Evolutionary conservation across 2,888 invertebrate species (phyloP).

Genomic region (Agrochola litura): DNA sequence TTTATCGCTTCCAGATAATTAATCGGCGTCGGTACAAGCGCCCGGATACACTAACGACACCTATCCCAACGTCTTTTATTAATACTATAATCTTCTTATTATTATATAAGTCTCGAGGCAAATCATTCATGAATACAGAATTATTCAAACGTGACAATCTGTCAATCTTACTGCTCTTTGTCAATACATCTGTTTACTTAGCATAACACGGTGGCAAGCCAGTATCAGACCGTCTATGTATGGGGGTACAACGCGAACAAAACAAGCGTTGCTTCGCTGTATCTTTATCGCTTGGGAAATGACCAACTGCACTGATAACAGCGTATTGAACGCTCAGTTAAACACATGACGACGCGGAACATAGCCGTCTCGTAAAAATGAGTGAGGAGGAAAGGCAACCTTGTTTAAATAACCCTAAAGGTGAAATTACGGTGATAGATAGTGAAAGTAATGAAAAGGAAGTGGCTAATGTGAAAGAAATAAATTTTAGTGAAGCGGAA

Average conservation of each 20-base stretch:
- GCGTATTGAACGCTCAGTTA: slow-evolving; percentile 65
- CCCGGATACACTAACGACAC: neutral
- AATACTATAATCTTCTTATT: neutral
- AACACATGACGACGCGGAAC: slow-evolving; percentile 37
- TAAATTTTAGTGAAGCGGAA: slow-evolving; percentile 43
- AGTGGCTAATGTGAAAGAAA: slow-evolving; percentile 43
- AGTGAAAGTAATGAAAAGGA: slow-evolving; percentile 44
- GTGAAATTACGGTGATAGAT: slow-evolving; percentile 48
- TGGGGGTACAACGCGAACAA: slow-evolving; percentile 66
- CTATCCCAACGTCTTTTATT: neutral
- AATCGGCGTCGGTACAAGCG: neutral
- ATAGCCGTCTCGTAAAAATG: slow-evolving; percentile 71
- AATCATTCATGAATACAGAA: slow-evolving; percentile 6
- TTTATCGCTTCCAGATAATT: slow-evolving; percentile 32
- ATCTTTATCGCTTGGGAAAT: slow-evolving; percentile 74
- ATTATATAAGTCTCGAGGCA: neutral
- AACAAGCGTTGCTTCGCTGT: slow-evolving; percentile 68
- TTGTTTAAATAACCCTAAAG: slow-evolving; percentile 63
- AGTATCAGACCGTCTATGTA: slow-evolving; percentile 65
- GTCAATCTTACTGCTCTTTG: slow-evolving; percentile 73
- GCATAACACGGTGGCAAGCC: slow-evolving; percentile 74
- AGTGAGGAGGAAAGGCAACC: slow-evolving; percentile 76
- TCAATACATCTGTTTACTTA: slow-evolving; percentile 76
- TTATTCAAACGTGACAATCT: slow-evolving; percentile 38
- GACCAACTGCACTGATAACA: slow-evolving; percentile 71